These are phyloP conservation scores for Iphiclides podalirius DNA, from an alignment of 2,888 invertebrate genomes.

Conservation along the genomic window DNA sequence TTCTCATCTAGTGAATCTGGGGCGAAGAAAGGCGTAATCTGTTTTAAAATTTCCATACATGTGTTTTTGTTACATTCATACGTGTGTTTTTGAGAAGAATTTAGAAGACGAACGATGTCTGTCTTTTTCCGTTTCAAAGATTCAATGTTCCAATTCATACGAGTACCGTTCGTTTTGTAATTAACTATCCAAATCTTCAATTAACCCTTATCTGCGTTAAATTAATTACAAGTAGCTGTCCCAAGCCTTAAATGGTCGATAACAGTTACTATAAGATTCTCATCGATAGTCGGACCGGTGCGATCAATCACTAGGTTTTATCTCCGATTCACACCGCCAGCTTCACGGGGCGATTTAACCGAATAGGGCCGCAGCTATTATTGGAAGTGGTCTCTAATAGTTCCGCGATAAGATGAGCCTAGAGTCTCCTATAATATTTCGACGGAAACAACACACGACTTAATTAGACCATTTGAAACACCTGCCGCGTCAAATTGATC, in stretches of 20 bases:
- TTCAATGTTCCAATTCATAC: too few relatives aligned
- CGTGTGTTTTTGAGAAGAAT: too few relatives aligned
- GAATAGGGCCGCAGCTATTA: conserved; percentile 46
- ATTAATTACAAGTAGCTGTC: conserved; percentile 23
- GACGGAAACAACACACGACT: conserved; percentile 26
- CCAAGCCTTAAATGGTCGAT: conserved; percentile 10
- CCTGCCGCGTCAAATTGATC: conserved; percentile 4
- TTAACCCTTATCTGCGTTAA: conserved; percentile 16
- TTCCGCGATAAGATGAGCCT: conserved; percentile 55
- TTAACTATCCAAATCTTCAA: conserved; percentile 4
- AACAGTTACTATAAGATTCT: conserved; percentile 15
- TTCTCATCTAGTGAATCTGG: too few relatives aligned
- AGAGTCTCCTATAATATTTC: conserved; percentile 32
- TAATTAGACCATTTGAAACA: conserved; percentile 18
- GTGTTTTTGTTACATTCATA: too few relatives aligned
- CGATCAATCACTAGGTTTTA: conserved; percentile 50
- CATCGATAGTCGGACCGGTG: conserved; percentile 33
- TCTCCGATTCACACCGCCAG: conserved; percentile 47
- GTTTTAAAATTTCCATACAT: too few relatives aligned
- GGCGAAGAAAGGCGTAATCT: too few relatives aligned
- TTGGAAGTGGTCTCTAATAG: conserved; percentile 47
- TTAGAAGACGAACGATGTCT: too few relatives aligned
- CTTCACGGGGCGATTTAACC: conserved; percentile 46
- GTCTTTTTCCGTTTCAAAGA: too few relatives aligned
- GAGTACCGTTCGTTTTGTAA: not conserved